Evolutionary conservation across 2,888 invertebrate species (phyloP).

Genomic region (Drosophila anomelani): DNA sequence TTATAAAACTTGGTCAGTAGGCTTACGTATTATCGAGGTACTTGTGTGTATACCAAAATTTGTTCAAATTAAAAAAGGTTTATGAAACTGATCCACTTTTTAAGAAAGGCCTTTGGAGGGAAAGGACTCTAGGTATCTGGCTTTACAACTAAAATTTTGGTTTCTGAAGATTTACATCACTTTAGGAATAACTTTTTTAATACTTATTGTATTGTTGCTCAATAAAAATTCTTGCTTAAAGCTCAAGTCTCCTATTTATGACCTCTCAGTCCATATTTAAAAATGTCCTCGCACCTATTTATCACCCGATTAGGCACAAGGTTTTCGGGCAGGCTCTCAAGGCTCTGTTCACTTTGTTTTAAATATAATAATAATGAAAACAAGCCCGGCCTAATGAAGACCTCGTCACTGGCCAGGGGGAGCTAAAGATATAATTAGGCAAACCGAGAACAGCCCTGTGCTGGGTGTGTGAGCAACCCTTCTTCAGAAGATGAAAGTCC

Average conservation of each 20-base stretch:
- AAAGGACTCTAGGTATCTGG: no score
- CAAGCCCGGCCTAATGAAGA: slow-evolving; percentile 22
- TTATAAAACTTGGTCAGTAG: not conserved
- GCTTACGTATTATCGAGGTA: not conserved
- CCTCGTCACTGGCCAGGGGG: slow-evolving; percentile 25
- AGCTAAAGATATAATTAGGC: slow-evolving; percentile 36
- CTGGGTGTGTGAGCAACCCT: slow-evolving; percentile 7
- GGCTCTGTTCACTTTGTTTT: slow-evolving; percentile 31
- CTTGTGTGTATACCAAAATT: not conserved
- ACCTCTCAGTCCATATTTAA: not conserved
- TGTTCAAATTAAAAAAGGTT: rapidly evolving
- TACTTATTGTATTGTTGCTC: not conserved
- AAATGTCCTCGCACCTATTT: slow-evolving; percentile 18
- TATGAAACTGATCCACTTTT: not conserved
- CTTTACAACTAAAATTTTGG: not conserved
- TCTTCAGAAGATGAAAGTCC: slow-evolving; percentile 19
- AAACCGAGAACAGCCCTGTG: not conserved
- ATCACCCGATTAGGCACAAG: slow-evolving; percentile 39
- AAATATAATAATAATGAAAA: slow-evolving; percentile 22
- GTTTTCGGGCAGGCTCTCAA: slow-evolving; percentile 25
- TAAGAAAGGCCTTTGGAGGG: no score
- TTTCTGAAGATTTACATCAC: not conserved
- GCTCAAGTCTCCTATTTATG: not conserved
- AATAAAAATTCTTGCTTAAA: not conserved
- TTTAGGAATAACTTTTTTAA: not conserved